phyloP scores from a whole-genome alignment of 2,888 invertebrate species.

The Ganaspis brasiliensis region DNA sequence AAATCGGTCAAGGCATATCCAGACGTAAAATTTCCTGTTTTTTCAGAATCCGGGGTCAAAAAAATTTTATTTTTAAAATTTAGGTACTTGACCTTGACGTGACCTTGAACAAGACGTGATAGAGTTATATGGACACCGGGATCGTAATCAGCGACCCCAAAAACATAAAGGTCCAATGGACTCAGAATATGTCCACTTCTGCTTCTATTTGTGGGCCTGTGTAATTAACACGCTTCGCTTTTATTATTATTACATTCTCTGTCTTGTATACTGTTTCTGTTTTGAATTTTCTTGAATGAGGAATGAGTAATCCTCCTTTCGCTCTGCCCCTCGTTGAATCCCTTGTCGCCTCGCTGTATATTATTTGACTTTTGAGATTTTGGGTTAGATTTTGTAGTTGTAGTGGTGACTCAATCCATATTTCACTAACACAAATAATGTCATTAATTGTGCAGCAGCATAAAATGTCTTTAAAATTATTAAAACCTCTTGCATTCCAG shows the following conservation, averaged over 20 bases:
- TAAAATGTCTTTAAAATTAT: constrained; percentile 19
- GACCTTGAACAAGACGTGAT: too few species aligned
- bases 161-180: too few species aligned
- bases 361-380: not conserved
- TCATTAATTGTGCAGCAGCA: not conserved
- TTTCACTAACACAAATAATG: constrained; percentile 32
- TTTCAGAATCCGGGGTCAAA: too few species aligned
- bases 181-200: too few species aligned
- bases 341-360: constrained; percentile 17
- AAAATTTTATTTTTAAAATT: too few species aligned
- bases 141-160: too few species aligned
- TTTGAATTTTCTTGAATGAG: not conserved
- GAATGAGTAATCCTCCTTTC: constrained; percentile 28
- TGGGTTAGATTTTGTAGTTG: not conserved
- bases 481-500: constrained; percentile 35
- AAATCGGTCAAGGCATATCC: too few species aligned
- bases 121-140: too few species aligned
- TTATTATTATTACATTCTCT: not conserved
- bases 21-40: too few species aligned
- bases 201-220: too few species aligned
- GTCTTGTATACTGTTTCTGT: not conserved
- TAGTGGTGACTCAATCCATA: not conserved
- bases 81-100: too few species aligned
- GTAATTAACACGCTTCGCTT: not conserved
- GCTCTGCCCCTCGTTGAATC: constrained; percentile 9